Percentiles rank a stretch among this genome's conserved stretches.
Conservation (phyloP, 1,140 invertebrate species). For the Coptotermes formosanus region DNA sequence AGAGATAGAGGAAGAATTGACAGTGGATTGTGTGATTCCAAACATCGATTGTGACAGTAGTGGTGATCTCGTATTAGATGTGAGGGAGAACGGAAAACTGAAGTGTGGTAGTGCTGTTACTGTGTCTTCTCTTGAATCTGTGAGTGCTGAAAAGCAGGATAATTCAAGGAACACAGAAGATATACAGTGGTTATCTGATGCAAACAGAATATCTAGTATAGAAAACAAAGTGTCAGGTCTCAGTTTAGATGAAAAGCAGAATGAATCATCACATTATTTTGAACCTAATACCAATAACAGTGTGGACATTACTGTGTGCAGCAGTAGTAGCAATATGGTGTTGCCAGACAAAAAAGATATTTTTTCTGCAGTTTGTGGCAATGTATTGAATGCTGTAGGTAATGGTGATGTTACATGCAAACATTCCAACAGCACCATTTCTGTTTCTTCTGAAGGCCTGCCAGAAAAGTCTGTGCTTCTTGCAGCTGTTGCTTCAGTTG, state of each 20-base stretch:
- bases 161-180: neutral
- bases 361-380: neutral
- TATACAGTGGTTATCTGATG: neutral
- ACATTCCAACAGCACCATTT: neutral
- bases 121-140: neutral
- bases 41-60: neutral
- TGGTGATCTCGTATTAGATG: neutral
- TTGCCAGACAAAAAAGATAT: neutral
- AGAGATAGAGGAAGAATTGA: slow-evolving; percentile 20
- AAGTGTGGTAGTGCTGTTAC: neutral
- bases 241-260: slow-evolving; percentile 30
- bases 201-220: neutral
- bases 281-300: neutral
- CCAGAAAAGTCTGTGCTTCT: neutral
- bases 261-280: neutral
- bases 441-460: neutral
- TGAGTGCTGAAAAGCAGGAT: neutral
- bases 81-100: too few relatives aligned
- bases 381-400: neutral
- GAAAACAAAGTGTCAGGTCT: slow-evolving; percentile 36
- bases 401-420: neutral
- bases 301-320: neutral
- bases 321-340: neutral
- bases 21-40: neutral
- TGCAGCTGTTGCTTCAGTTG: neutral